These are phyloP conservation scores for Drosophila orosa DNA, from an alignment of 1,140 invertebrate genomes.

Conservation along the genomic window DNA sequence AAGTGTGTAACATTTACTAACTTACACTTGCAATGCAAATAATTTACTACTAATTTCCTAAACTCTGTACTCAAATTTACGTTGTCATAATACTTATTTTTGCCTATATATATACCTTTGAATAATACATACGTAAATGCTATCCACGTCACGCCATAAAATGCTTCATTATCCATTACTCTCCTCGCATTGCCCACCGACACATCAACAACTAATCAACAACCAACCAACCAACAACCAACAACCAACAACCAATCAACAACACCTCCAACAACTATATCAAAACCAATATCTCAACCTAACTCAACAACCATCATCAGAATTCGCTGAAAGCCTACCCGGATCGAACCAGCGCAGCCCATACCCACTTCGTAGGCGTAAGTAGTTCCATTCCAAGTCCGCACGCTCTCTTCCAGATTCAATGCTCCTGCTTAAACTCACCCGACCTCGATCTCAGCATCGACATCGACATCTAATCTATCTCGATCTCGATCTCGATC, in stretches of 20 bases:
- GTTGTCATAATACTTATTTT: slow-evolving; percentile 10
- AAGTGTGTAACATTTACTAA: background rate
- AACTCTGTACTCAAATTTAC: slow-evolving; percentile 1
- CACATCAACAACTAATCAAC: slow-evolving; percentile 32
- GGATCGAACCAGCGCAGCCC: slow-evolving; percentile 92
- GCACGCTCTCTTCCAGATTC: slow-evolving; percentile 57
- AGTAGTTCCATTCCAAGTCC: slow-evolving; percentile 85
- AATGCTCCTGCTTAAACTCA: slow-evolving; percentile 39
- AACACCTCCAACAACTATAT: slow-evolving; percentile 43
- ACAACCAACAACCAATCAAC: slow-evolving; percentile 37
- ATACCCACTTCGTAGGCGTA: slow-evolving; percentile 92
- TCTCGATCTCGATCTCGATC: slow-evolving; percentile 10
- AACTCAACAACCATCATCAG: slow-evolving; percentile 84
- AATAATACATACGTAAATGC: slow-evolving; percentile 45
- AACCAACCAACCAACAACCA: slow-evolving; percentile 12
- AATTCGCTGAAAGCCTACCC: slow-evolving; percentile 93
- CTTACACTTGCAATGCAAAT: background rate
- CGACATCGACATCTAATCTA: background rate
- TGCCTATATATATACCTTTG: slow-evolving; percentile 6
- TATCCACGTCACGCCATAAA: slow-evolving; percentile 60
- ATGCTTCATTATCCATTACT: slow-evolving; percentile 57
- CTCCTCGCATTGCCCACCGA: slow-evolving; percentile 45
- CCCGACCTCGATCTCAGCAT: background rate
- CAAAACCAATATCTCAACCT: slow-evolving; percentile 39
- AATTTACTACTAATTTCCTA: background rate